Evolutionary conservation across 2,113 vertebrate genomes (phyloP), one percentile per base, ranked within the genome.

Genomic region (Ifrita kowaldi): DNA sequence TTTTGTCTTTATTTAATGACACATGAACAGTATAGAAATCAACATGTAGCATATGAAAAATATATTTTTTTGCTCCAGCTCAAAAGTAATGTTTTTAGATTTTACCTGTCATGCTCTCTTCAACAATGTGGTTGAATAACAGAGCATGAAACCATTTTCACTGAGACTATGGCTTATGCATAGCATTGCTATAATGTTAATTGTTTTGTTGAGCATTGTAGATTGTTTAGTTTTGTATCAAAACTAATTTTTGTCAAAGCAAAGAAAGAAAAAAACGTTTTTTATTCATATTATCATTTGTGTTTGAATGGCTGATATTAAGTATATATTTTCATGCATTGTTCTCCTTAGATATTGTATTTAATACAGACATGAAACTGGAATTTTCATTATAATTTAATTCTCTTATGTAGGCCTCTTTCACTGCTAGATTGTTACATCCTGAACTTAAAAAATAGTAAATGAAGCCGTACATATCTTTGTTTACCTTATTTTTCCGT

Each of bases 401-500:
- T 79, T 86, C 18, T 70, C 17, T 46, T 65, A 23, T 6, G 11
- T 89, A 39, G 84, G 41, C 22, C 16, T 44, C 35, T 93, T 44
- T 75, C 47, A 37, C 13, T 63, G 15, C 33, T 82, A 28, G 30
- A 20, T 90, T 80, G 30, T 57, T 90, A 39, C 11, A 62, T 69
- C 47, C 23, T 86, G 37, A 78, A 28, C 53, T 94, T 85, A 39
- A 90, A 35, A 78, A 75, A 23, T 70, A 85, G 41, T 42, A 77
- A 67, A 39, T 44, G 14, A 77, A 52, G n/a, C 30, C 76, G 56
- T 69, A 30, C 50, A 13, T 49, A 52, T 76, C 46, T 64, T 93
- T 93, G 52, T 95, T 96, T 73, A 69, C 95, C 46, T 91, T 91
- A 46, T 92, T 75, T 90, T 94, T 87, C 49, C 13, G 46, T 65